Evolutionary conservation across 2,113 vertebrate species (phyloP), one percentile per base, ranked within the genome.

Genomic region (Neodon shergylaensis): DNA sequence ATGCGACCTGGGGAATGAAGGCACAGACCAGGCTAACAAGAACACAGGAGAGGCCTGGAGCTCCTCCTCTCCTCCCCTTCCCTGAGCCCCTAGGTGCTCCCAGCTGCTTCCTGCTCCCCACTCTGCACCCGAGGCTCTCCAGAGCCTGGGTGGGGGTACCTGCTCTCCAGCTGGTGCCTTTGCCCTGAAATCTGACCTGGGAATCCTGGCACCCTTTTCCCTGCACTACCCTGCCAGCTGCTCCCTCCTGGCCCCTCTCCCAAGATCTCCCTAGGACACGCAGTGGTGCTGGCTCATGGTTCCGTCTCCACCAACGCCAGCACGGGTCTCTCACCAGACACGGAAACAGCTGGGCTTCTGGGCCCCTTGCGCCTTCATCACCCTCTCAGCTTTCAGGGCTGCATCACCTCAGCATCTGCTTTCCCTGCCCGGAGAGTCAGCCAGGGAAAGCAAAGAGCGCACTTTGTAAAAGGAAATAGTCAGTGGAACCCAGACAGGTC

Each of bases 91-190:
- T 3, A 0, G 42, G 26, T 86, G 72, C 77, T 73, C 66, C 70
- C 1, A 1, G 42, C 16, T 39, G 39, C n/a, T 68, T 49, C 58
- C 68, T 24, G 58, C 82, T 72, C 42, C 65, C 36, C 11, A 3
- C 73, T 70, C 49, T 0, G 5, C 79, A 76, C 68, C 78, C 61
- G 65, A 4, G 0, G 70, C 10, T 73, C 83, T 63, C 12, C 21
- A 0, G 8, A 42, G 22, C 44, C n/a, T 14, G 4, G 1, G 10
- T 36, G 58, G 6, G 19, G 2, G 33, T 4, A 19, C 94, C 90
- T 74, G 82, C 28, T 65, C 28, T 42, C 85, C 96, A 96, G 77
- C 93, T 96, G 94, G 21, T 14, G 21, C 28, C 13, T 21, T 74
- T 10, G 11, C 21, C 42, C 77, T 93, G 90, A 73, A 76, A 93